Conservation (phyloP, 2,113 vertebrate genomes). For the Syngnathus floridae region DNA sequence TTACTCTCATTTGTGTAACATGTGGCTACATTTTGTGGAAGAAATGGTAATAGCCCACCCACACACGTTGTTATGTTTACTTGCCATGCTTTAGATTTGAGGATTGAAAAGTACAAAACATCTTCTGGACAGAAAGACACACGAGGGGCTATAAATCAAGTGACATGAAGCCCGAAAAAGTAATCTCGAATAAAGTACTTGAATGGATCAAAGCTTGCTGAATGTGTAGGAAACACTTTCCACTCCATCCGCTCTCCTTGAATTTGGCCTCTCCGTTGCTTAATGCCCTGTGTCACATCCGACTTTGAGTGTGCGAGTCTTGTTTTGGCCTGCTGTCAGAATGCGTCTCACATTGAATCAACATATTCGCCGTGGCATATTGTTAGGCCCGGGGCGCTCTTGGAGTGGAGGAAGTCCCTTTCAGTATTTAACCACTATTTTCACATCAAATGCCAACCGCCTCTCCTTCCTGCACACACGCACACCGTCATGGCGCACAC, state of each 20-base stretch:
- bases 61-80: neutral
- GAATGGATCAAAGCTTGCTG: slow-evolving; percentile 23
- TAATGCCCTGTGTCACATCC: slow-evolving; percentile 61
- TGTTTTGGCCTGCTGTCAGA: slow-evolving; percentile 69
- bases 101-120: no score
- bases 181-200: slow-evolving; percentile 26
- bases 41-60: neutral
- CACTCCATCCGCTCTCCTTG: slow-evolving; percentile 26
- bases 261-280: slow-evolving; percentile 35
- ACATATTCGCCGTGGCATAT: slow-evolving; percentile 66
- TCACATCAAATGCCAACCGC: slow-evolving; percentile 49
- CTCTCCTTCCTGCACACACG: neutral
- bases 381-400: slow-evolving; percentile 49
- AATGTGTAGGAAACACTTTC: slow-evolving; percentile 30
- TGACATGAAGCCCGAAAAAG: slow-evolving; percentile 12
- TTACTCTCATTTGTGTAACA: neutral
- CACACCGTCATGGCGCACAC: slow-evolving; percentile 26
- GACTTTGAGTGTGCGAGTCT: slow-evolving; percentile 52
- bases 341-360: slow-evolving; percentile 49
- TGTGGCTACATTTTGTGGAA: neutral
- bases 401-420: slow-evolving; percentile 56
- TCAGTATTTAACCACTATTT: slow-evolving; percentile 63
- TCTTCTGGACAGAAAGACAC: neutral
- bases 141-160: slow-evolving; percentile 17
- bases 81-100: no score